Evolutionary conservation across 2,113 vertebrate species (phyloP), one percentile per base, ranked within the genome.

Genomic region (Tichodroma muraria): DNA sequence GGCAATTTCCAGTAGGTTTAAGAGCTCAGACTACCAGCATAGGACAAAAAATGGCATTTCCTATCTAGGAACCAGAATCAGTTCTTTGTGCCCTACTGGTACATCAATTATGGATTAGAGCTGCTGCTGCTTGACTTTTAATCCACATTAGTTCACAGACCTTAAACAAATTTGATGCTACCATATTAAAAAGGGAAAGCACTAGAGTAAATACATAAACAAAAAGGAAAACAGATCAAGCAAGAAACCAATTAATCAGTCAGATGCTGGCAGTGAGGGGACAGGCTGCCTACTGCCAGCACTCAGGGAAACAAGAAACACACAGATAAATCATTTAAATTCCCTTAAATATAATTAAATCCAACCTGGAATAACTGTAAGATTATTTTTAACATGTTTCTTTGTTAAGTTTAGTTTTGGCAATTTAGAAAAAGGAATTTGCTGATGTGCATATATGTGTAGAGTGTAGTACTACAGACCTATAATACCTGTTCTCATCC

Each of bases 21-120:
- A 94, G 30, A 87, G 35, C 25, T 69, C 49, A 52, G 45, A 66
- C 33, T 85, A 95, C 47, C 70, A 69, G 27, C 3, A 0, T 19
- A 90, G 53, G 47, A 87, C 20, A 45, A 92, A 93, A 94, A 95
- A 88, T 64, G 20, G 30, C 33, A 73, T 84, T 91, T 93, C 57
- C 72, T 71, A 45, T 77, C 76, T 91, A 56, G 44, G 54, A 66
- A 81, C 15, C 14, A 95, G 71, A 78, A 85, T 42, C 75, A 89
- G 30, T 49, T 83, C 76, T 86, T 66, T 85, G 31, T 89, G 78
- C 57, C 64, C 89, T 85, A 68, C 80, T 83, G 76, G 57, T 59
- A 71, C 78, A 95, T 95, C 93, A 95, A 93, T 92, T 96, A 96
- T 83, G 54, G 45, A 97, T 93, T 81, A 87, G 42, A 71, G 45